Evolutionary conservation across 2,888 invertebrate species (phyloP).

Genomic region (Spodoptera littoralis): DNA sequence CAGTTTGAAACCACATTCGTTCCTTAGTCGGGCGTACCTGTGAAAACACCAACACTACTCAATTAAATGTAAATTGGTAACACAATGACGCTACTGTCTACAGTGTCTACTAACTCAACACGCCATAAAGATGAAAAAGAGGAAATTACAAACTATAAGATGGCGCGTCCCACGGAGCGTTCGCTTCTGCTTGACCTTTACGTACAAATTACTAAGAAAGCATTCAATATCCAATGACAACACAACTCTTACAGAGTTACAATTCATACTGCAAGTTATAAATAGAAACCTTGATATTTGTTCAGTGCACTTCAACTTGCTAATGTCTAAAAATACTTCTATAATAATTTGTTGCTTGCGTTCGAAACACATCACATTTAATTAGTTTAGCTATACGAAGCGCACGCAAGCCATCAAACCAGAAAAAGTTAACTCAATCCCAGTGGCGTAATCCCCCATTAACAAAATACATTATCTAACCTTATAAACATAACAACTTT

Average conservation of each 20-base stretch:
- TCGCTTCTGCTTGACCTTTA: neutral
- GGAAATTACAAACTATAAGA: slow-evolving; percentile 3
- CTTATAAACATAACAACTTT: neutral
- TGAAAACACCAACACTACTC: neutral
- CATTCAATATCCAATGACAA: no score
- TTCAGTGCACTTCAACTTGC: no score
- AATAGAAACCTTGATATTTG: no score
- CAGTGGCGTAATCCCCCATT: neutral
- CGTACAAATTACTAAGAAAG: no score
- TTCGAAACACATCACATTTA: no score
- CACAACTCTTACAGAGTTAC: no score
- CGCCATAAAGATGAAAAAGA: slow-evolving; percentile 2
- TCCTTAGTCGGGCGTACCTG: no score
- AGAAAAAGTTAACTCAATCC: neutral
- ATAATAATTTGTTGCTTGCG: no score
- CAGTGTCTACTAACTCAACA: neutral
- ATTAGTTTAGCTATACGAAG: no score
- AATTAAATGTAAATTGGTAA: slow-evolving; percentile 10
- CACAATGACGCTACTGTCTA: neutral
- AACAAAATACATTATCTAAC: neutral
- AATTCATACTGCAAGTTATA: no score
- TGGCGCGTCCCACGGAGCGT: neutral
- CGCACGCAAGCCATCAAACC: neutral
- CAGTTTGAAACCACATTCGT: no score
- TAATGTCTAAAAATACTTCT: no score